Evolutionary conservation across 2,888 invertebrate species (phyloP).

Genomic region (Nomada goodeniana): DNA sequence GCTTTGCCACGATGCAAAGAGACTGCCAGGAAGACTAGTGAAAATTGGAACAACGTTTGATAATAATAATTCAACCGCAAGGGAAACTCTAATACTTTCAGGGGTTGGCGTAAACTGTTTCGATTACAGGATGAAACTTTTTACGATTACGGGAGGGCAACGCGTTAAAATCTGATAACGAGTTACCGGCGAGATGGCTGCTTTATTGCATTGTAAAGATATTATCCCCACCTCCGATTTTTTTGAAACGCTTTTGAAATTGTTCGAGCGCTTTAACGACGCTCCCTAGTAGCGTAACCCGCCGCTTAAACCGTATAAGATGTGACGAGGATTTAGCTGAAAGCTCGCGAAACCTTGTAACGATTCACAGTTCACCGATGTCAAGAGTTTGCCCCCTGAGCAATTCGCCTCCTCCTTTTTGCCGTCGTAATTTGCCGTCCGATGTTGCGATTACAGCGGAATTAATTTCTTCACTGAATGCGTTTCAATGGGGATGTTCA

Average conservation of each 20-base stretch:
- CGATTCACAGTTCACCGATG: conserved; percentile 32
- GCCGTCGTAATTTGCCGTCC: neutral
- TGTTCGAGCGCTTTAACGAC: conserved; percentile 41
- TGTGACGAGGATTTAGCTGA: conserved; percentile 12
- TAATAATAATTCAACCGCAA: neutral
- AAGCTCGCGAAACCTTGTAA: conserved; percentile 46
- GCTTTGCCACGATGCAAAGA: neutral
- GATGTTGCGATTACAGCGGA: neutral
- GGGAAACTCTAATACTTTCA: neutral
- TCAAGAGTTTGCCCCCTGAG: conserved; percentile 28
- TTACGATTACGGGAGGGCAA: conserved; percentile 12
- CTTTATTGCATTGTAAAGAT: conserved; percentile 24
- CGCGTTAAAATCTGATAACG: conserved; percentile 8
- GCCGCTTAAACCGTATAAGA: conserved; percentile 9
- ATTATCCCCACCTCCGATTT: conserved; percentile 7
- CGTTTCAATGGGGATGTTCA: neutral
- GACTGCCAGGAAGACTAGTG: neutral
- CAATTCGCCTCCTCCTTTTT: conserved; percentile 24
- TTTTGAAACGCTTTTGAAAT: conserved; percentile 25
- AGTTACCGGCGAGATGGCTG: neutral
- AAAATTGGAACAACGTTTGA: neutral
- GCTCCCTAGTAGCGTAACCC: conserved; percentile 9
- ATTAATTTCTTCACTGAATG: conserved; percentile 19
- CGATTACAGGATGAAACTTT: conserved; percentile 24
- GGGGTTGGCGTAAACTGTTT: conserved; percentile 5